Evolutionary conservation across 2,797 vertebrate species (phyloP).

Genomic region (Arnoldichthys spilopterus): DNA sequence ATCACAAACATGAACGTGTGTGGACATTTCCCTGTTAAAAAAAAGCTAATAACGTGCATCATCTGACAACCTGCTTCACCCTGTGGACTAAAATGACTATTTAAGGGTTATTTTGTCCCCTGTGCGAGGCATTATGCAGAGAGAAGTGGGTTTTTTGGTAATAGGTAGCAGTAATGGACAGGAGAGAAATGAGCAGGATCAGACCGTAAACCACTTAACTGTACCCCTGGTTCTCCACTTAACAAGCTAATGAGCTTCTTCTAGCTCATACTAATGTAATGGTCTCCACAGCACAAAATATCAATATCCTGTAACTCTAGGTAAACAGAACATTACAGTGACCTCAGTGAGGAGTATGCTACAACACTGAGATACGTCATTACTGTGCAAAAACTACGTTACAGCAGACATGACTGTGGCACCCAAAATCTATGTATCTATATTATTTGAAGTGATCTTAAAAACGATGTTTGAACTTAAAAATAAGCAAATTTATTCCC

Average conservation of each 20-base stretch:
- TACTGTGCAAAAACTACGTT: no score
- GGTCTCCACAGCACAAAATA: conserved; percentile 10
- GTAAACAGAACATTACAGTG: conserved; percentile 18
- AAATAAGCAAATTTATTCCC: no score
- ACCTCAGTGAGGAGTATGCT: neutral
- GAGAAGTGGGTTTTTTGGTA: conserved; percentile 10
- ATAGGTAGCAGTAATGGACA: conserved; percentile 30
- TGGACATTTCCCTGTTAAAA: neutral
- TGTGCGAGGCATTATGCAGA: neutral
- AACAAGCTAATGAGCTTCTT: conserved; percentile 46
- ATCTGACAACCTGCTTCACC: neutral
- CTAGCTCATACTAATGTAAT: conserved; percentile 30
- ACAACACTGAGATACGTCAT: neutral
- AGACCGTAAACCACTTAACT: conserved; percentile 48
- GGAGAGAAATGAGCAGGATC: conserved; percentile 42
- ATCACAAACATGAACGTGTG: neutral
- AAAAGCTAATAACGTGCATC: neutral
- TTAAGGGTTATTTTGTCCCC: neutral
- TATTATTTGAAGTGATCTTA: no score
- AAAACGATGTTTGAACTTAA: no score
- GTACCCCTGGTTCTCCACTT: conserved; percentile 20
- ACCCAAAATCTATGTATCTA: no score
- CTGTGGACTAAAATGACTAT: neutral
- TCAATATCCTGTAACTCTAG: neutral
- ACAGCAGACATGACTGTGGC: no score